These are phyloP conservation scores for Porites evermanni DNA, from an alignment of 92 coral and sea anemone genomes.

Conservation along the genomic window DNA sequence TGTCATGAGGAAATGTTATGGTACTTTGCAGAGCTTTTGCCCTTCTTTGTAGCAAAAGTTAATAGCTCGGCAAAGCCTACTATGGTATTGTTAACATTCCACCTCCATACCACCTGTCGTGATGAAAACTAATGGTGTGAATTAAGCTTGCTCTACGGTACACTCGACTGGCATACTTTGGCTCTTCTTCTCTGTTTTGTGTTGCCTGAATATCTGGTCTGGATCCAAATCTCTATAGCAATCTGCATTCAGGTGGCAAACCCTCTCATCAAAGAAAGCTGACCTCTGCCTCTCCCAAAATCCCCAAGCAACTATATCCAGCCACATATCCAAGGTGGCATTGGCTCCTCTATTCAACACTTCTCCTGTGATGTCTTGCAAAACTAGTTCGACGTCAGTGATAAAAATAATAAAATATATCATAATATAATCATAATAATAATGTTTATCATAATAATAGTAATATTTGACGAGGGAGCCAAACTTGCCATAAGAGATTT, in stretches of 20 bases:
- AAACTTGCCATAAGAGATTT: no score
- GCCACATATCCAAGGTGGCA: not conserved
- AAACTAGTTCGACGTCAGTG: not conserved
- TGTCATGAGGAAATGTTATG: no score
- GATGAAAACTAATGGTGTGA: not conserved
- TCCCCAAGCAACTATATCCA: not conserved
- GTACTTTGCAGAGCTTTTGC: not conserved
- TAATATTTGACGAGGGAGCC: no score
- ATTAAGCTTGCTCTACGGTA: not conserved
- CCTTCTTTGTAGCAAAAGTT: not conserved
- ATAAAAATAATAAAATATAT: no score
- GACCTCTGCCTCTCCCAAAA: not conserved
- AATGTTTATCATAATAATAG: no score
- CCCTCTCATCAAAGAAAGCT: not conserved
- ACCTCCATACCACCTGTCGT: not conserved
- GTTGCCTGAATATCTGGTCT: not conserved
- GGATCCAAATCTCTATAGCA: not conserved
- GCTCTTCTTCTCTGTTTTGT: not conserved
- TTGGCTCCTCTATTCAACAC: not conserved
- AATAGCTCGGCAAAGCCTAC: not conserved
- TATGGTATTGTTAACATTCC: not conserved
- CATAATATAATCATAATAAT: no score
- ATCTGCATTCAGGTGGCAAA: not conserved
- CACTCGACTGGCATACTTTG: not conserved
- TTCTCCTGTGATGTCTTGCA: slow-evolving; percentile 7